These are phyloP conservation scores for Conus canariensis DNA, from an alignment of 2,888 invertebrate species.

Conservation along the genomic window DNA sequence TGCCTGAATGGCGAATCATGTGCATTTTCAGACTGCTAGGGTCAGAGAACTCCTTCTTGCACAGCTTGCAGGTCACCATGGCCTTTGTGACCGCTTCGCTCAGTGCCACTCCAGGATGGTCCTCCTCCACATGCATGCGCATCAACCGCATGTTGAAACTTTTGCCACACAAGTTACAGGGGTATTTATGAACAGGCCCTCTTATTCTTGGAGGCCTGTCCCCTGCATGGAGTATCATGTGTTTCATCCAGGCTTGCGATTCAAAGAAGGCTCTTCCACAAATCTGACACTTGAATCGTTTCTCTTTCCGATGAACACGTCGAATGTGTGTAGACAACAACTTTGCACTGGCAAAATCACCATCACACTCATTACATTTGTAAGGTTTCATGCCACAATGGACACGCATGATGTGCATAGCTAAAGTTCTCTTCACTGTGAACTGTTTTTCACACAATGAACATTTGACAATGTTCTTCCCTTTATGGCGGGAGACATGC, in stretches of 20 bases:
- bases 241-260: slow-evolving; percentile 34
- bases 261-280: slow-evolving; percentile 29
- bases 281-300: slow-evolving; percentile 28
- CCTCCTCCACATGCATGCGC: slow-evolving; percentile 12
- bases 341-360: slow-evolving; percentile 26
- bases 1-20: slow-evolving; percentile 11
- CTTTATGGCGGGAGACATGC: slow-evolving; percentile 11
- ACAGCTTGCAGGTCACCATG: slow-evolving; percentile 20
- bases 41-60: slow-evolving; percentile 28
- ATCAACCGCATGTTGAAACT: background rate
- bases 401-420: slow-evolving; percentile 35
- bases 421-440: background rate
- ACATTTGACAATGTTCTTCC: slow-evolving; percentile 5
- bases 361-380: slow-evolving; percentile 36
- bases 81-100: slow-evolving; percentile 8
- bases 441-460: slow-evolving; percentile 29
- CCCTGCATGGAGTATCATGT: slow-evolving; percentile 26
- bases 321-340: slow-evolving; percentile 32
- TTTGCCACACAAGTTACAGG: slow-evolving; percentile 26
- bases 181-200: slow-evolving; percentile 19
- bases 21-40: slow-evolving; percentile 21
- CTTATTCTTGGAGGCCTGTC: slow-evolving; percentile 8
- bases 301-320: slow-evolving; percentile 33
- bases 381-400: slow-evolving; percentile 40
- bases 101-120: slow-evolving; percentile 31